Evolutionary conservation across 2,113 vertebrate genomes (phyloP).

Genomic region (Pollimyrus isidori): DNA sequence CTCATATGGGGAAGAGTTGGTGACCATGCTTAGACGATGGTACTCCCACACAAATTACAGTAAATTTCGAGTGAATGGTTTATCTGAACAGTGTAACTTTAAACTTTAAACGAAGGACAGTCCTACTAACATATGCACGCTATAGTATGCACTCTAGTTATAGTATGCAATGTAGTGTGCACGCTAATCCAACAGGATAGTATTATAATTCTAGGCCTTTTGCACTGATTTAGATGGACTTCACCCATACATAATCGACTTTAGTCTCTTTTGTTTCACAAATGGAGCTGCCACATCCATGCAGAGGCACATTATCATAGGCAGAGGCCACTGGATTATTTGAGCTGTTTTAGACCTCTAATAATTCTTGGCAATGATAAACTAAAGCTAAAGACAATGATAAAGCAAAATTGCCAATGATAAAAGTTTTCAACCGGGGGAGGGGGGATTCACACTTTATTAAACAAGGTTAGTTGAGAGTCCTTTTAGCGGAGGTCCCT

Average conservation of each 20-base stretch:
- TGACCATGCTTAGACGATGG: background rate
- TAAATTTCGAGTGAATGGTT: background rate
- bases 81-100: background rate
- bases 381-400: background rate
- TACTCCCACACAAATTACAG: background rate
- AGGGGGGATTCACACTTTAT: background rate
- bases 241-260: background rate
- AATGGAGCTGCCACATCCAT: background rate
- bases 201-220: background rate
- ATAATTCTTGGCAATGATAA: background rate
- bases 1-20: background rate
- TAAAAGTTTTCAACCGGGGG: background rate
- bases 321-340: background rate
- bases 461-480: background rate
- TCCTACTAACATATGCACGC: background rate
- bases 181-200: background rate
- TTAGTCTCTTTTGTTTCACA: background rate
- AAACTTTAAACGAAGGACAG: background rate
- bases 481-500: background rate
- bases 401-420: background rate
- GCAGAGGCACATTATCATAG: background rate
- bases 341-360: background rate
- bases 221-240: background rate
- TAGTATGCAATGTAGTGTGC: background rate
- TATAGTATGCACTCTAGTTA: background rate